phyloP scores from a whole-genome alignment of 2,888 invertebrate species.

The Odontomyia ornata region DNA sequence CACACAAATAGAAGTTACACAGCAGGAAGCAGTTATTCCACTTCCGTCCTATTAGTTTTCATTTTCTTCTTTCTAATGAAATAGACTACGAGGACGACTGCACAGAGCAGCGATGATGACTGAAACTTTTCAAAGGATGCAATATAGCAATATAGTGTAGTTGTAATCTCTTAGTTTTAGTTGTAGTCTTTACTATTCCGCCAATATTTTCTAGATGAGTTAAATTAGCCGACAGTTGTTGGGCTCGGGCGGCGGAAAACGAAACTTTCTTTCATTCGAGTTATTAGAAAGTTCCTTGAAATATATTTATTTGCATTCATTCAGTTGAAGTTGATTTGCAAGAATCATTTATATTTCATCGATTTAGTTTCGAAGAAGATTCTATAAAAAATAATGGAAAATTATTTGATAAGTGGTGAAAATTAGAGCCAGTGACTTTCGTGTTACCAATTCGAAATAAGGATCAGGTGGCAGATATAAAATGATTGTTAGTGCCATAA shows the following conservation, averaged over 20 bases:
- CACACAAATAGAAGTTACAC: conserved; percentile 48
- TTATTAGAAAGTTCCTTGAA: not conserved
- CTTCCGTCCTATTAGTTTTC: conserved; percentile 50
- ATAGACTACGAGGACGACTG: conserved; percentile 15
- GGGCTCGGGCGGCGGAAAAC: not conserved
- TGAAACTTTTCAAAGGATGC: not conserved
- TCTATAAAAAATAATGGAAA: too few relatives aligned
- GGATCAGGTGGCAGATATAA: too few relatives aligned
- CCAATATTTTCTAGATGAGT: conserved; percentile 33
- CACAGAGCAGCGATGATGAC: not conserved
- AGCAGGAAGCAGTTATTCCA: conserved; percentile 49
- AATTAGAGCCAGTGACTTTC: too few relatives aligned
- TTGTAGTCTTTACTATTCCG: not conserved
- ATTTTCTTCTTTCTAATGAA: conserved; percentile 48
- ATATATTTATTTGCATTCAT: too few relatives aligned
- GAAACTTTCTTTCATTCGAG: conserved; percentile 25
- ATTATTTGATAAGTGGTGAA: too few relatives aligned
- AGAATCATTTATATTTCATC: too few relatives aligned
- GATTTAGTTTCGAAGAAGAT: too few relatives aligned
- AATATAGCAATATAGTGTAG: not conserved
- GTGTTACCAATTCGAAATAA: too few relatives aligned
- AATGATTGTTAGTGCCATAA: too few relatives aligned
- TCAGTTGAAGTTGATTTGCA: too few relatives aligned
- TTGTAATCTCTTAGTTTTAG: not conserved
- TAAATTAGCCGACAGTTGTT: not conserved